phyloP scores from a whole-genome alignment of 2,113 vertebrate genomes.

The Madoqua kirkii region DNA sequence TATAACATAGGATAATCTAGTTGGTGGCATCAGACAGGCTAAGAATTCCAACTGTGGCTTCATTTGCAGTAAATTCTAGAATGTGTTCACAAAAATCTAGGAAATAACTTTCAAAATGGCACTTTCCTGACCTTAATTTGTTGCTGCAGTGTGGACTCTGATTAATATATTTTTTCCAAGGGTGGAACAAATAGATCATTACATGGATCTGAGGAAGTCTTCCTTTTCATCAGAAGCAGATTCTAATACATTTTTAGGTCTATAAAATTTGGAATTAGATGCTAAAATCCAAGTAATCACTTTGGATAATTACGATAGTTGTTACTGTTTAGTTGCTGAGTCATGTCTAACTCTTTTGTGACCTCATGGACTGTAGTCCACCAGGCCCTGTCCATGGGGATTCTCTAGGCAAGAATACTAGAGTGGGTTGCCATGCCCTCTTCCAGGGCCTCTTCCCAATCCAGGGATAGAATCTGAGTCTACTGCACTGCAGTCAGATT shows the following conservation, averaged over 20 bases:
- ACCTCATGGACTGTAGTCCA: neutral
- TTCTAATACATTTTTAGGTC: neutral
- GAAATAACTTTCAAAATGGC: neutral
- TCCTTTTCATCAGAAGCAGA: neutral
- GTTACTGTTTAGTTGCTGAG: neutral
- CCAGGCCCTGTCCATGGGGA: neutral
- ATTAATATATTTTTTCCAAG: neutral
- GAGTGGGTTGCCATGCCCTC: neutral
- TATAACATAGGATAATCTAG: neutral
- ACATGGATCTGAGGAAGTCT: neutral
- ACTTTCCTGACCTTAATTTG: neutral
- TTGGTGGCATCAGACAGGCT: neutral
- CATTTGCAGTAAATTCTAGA: neutral
- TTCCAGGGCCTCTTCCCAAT: neutral
- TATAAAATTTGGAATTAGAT: neutral
- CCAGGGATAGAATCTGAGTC: neutral
- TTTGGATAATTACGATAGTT: neutral
- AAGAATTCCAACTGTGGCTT: neutral
- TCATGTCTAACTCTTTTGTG: neutral
- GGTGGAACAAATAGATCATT: neutral
- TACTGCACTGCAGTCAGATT: neutral
- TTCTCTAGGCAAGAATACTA: neutral
- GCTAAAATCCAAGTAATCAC: neutral
- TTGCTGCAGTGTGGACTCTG: neutral
- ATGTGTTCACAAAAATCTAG: neutral